Base-by-base conservation (phyloP, 1,140 invertebrate genomes). In the Colletes latitarsis region DNA sequence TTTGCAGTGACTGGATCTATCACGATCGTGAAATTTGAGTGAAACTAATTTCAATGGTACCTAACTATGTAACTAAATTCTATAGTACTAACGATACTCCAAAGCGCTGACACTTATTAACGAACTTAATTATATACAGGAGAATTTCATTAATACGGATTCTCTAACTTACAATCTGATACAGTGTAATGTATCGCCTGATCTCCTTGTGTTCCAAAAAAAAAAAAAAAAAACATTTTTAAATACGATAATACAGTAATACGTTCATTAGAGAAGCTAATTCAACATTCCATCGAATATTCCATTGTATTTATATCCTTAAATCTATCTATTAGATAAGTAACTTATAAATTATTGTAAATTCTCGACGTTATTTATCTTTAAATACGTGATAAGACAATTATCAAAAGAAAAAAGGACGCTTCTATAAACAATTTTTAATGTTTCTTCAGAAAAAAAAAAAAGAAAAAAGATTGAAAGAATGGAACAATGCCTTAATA, bases 181-280 rank as follows among this genome's bases (percentile, higher is more conserved):
- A 73, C 77, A 41, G 52, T 5, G 3, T 62, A 39, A 14, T 64
- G 77, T 73, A 73, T 73, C 70, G 3, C 12, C 49, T 66, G 77
- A 79, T 79, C 69, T 79, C 69, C 19, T 73, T 79, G 77, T 79
- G 77, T 79, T 79, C 77, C 70, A 46, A 53, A 67, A n/a, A n/a
- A n/a, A n/a, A n/a, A n/a, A n/a, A n/a, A n/a, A n/a, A n/a, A 12
- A 6, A 78, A 57, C 9, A 10, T 55, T 64, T 8, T 49, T 52
- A 63, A 75, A 55, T 6, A 49, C 43, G 46, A 58, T 30, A 70
- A 21, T n/a, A 15, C 46, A 14, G 58, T 60, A 10, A 43, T 8
- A 46, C 49, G 12, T 58, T 57, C 57, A 57, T 60, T 70, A 15
- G 15, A 43, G n/a, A 49, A 46, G 6, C 60, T 1, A n/a, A 73